Evolutionary conservation across 2,113 vertebrate genomes (phyloP).

Genomic region (Phrynocephalus versicolor): DNA sequence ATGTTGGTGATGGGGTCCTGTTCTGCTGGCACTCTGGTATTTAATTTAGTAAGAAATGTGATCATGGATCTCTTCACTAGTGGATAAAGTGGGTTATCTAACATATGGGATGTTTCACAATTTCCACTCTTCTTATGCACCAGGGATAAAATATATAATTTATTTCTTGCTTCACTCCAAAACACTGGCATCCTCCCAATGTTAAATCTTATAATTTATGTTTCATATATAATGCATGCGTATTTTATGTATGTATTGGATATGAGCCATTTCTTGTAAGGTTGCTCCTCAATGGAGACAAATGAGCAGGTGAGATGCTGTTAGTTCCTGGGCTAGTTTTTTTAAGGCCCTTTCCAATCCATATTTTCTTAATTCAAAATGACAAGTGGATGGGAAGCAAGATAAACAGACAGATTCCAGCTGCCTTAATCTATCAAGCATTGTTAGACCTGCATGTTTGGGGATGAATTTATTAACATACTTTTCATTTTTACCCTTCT

Average conservation of each 20-base stretch:
- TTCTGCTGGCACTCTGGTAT: too few relatives aligned
- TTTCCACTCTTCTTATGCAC: not conserved
- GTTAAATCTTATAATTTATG: conserved; percentile 28
- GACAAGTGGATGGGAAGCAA: not conserved
- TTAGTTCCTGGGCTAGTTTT: not conserved
- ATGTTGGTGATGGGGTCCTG: too few relatives aligned
- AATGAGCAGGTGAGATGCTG: not conserved
- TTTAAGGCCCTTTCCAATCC: not conserved
- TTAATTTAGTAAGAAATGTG: too few relatives aligned
- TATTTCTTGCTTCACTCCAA: conserved; percentile 20
- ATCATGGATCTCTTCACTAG: not conserved
- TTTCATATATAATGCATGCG: too few relatives aligned
- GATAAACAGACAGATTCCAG: not conserved
- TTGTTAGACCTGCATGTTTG: not conserved
- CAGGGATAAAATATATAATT: conserved; percentile 14
- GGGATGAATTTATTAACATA: conserved; percentile 9
- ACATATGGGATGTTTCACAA: not conserved
- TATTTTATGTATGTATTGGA: not conserved
- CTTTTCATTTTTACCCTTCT: not conserved
- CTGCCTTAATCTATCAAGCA: not conserved
- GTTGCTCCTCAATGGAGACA: not conserved
- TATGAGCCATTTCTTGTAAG: conserved; percentile 14
- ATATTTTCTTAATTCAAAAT: not conserved
- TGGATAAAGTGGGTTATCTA: not conserved
- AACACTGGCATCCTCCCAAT: conserved; percentile 17